Base-by-base conservation (phyloP, 2,113 vertebrate genomes). In the Eira barbara region DNA sequence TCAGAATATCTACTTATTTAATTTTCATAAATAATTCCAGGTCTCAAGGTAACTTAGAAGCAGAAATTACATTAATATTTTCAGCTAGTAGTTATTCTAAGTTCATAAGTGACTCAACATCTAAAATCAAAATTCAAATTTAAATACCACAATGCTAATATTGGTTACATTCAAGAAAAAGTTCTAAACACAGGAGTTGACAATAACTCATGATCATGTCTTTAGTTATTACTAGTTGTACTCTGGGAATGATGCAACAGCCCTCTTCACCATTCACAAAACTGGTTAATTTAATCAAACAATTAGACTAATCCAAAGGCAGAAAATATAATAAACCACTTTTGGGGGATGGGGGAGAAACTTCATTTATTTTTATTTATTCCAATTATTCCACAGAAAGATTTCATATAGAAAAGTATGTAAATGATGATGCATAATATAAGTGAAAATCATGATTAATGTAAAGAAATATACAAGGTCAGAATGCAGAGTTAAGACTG, bases 301-400 rank as follows among this genome's bases (percentile, higher is more conserved):
- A 49, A 79, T 89, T 91, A 69, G 10, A 39, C 89, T 63, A 86
- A 95, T 61, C 83, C 83, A 96, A 96, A 96, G 71, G 23, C 42
- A 92, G 63, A 25, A 82, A 93, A 95, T 85, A 93, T 82, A 95
- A 95, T 86, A 65, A 89, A 71, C 0, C 2, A 65, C 18, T 95
- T 69, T 74, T 45, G 4, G 1, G 18, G 39, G 1, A 7, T 39
- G 78, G 69, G 80, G 11, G 15, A 2, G 0, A 14, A 21, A 7
- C 45, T 95, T 59, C n/a, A 89, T 83, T 97, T 83, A 47, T 63
- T 95, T 92, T 71, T 3, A 81, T 92, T 69, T 96, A 63, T 89
- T 90, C 34, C 31, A 45, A 89, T 89, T 81, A 61, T 95, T 87
- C 18, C 36, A 91, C 36, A 91, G 52, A 89, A 96, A 18, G 10